Evolutionary conservation across 2,888 invertebrate genomes (phyloP).

Genomic region (Disparrhopalites patrizii): DNA sequence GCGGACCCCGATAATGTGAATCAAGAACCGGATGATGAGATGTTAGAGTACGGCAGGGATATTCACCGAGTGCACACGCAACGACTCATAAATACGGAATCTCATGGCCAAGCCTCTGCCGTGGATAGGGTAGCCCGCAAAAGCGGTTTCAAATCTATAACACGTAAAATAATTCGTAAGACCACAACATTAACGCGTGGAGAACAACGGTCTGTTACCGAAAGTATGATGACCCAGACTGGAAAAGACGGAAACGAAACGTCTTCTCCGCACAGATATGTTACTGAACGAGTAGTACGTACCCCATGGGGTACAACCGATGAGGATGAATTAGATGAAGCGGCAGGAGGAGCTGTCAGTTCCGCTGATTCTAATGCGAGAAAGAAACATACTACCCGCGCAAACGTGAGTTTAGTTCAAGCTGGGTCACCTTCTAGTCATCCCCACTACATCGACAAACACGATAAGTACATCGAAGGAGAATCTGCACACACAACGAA

Average conservation of each 20-base stretch:
- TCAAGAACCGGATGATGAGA: constrained; percentile 51
- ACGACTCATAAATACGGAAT: constrained; percentile 76
- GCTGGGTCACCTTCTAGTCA: not conserved
- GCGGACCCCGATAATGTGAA: constrained; percentile 58
- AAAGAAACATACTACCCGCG: constrained; percentile 20
- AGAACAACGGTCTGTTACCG: constrained; percentile 70
- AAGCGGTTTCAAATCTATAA: constrained; percentile 75
- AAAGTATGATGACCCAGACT: constrained; percentile 55
- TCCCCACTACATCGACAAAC: constrained; percentile 1
- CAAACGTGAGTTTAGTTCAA: constrained; percentile 16
- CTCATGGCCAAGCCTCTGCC: constrained; percentile 72
- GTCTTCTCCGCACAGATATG: constrained; percentile 30
- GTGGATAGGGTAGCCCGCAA: constrained; percentile 76
- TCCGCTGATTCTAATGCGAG: not conserved
- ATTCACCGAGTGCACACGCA: constrained; percentile 76
- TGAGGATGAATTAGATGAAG: constrained; percentile 43
- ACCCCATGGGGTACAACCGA: constrained; percentile 43
- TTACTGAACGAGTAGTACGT: constrained; percentile 35
- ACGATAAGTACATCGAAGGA: constrained; percentile 10
- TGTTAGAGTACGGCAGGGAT: constrained; percentile 56
- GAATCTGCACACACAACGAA: constrained; percentile 9
- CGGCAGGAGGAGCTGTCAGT: not conserved
- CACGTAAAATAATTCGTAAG: constrained; percentile 79
- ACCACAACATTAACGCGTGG: constrained; percentile 83
- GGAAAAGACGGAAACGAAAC: constrained; percentile 42